These are phyloP conservation scores for Argyrosomus regius DNA, from an alignment of 2,797 vertebrate species.

Conservation along the genomic window DNA sequence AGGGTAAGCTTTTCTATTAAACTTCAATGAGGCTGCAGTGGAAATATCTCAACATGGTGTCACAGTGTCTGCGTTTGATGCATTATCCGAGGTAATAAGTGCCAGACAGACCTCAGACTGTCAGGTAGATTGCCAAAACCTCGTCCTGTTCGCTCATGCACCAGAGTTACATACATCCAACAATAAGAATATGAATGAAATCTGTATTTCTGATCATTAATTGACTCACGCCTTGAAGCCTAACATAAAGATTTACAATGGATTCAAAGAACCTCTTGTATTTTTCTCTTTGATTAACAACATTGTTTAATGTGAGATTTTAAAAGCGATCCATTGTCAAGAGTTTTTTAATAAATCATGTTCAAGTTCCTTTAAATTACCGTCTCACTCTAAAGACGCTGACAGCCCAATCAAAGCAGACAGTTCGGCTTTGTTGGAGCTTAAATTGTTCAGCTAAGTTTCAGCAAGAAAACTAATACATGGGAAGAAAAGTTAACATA, in stretches of 20 bases:
- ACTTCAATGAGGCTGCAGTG: slow-evolving; percentile 21
- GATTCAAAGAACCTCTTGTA: slow-evolving; percentile 36
- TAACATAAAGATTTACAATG: slow-evolving; percentile 29
- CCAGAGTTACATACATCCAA: not conserved
- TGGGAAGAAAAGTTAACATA: slow-evolving; percentile 19
- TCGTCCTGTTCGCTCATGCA: slow-evolving; percentile 24
- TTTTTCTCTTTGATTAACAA: slow-evolving; percentile 71
- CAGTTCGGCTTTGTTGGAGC: slow-evolving; percentile 55
- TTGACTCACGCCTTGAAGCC: slow-evolving; percentile 43
- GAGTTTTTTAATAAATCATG: slow-evolving; percentile 66
- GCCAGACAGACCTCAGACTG: slow-evolving; percentile 20
- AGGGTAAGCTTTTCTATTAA: slow-evolving; percentile 30
- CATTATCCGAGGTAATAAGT: slow-evolving; percentile 30
- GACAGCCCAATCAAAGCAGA: slow-evolving; percentile 62
- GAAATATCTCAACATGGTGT: slow-evolving; percentile 35
- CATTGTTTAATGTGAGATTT: slow-evolving; percentile 40
- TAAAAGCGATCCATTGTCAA: slow-evolving; percentile 55
- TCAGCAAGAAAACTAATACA: slow-evolving; percentile 33
- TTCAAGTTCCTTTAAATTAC: slow-evolving; percentile 53
- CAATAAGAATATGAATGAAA: slow-evolving; percentile 1
- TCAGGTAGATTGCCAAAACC: slow-evolving; percentile 20
- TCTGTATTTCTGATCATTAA: slow-evolving; percentile 33
- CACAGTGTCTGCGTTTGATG: slow-evolving; percentile 29
- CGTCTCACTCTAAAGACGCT: slow-evolving; percentile 35
- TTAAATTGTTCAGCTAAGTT: slow-evolving; percentile 45